phyloP scores from a whole-genome alignment of 2,888 invertebrate genomes.

The Andrena dorsata region DNA sequence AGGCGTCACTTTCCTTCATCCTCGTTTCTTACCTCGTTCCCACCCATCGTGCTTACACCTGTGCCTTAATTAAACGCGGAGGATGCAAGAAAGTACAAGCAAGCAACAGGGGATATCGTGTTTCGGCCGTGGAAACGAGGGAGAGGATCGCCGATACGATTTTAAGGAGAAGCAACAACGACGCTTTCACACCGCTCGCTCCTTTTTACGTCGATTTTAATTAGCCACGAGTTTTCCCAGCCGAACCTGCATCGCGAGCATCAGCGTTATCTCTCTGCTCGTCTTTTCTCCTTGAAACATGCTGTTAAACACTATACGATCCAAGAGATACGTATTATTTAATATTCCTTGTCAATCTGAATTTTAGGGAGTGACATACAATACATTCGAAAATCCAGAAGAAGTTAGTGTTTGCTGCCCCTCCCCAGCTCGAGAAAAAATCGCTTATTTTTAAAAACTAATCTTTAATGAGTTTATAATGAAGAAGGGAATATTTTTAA shows the following conservation, averaged over 20 bases:
- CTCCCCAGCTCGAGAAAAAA: too few species aligned
- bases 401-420: too few species aligned
- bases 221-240: conserved; percentile 59
- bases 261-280: background rate
- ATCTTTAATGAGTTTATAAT: too few species aligned
- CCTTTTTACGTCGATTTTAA: conserved; percentile 57
- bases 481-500: too few species aligned
- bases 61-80: conserved; percentile 58
- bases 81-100: conserved; percentile 14
- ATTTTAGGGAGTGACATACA: too few species aligned
- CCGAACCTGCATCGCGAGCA: background rate
- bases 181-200: conserved; percentile 61
- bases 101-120: conserved; percentile 5
- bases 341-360: too few species aligned
- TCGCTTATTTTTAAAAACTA: too few species aligned
- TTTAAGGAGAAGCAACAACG: conserved; percentile 27
- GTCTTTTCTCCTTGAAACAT: conserved; percentile 8
- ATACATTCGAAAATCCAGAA: too few species aligned
- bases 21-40: conserved; percentile 67
- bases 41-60: conserved; percentile 57
- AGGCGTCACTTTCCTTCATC: conserved; percentile 72
- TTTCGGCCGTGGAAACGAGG: conserved; percentile 66
- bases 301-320: too few species aligned
- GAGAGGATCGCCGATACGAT: conserved; percentile 49
- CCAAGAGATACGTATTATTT: too few species aligned